phyloP scores from a whole-genome alignment of 2,113 vertebrate genomes.

The Sialia sialis region DNA sequence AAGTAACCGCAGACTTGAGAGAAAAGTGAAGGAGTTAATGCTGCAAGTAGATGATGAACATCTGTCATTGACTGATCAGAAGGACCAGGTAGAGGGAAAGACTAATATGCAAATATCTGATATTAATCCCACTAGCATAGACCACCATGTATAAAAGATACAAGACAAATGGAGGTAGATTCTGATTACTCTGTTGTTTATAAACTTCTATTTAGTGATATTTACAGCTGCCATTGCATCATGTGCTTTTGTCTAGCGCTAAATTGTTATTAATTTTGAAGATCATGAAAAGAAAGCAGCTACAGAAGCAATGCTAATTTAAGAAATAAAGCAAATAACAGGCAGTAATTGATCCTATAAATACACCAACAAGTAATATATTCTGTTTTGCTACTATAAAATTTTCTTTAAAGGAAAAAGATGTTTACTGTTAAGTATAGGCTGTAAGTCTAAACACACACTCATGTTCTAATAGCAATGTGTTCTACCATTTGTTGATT shows the following conservation, averaged over 20 bases:
- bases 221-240: not conserved
- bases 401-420: not conserved
- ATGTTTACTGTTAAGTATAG: not conserved
- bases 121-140: not conserved
- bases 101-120: not conserved
- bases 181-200: not conserved
- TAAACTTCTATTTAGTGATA: not conserved
- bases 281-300: not conserved
- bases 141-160: not conserved
- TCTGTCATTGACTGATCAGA: constrained; percentile 89
- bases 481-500: not conserved
- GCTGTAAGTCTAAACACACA: not conserved
- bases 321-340: not conserved
- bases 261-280: not conserved
- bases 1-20: constrained; percentile 90
- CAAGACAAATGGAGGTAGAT: not conserved
- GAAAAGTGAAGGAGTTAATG: constrained; percentile 93
- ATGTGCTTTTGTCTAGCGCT: not conserved
- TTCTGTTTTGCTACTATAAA: not conserved
- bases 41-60: constrained; percentile 96
- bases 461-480: not conserved
- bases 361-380: not conserved
- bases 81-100: constrained; percentile 84
- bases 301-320: not conserved
- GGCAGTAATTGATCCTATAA: not conserved